These are phyloP conservation scores for Eupristina koningsbergeri DNA, from an alignment of 1,140 invertebrate genomes.

Conservation along the genomic window DNA sequence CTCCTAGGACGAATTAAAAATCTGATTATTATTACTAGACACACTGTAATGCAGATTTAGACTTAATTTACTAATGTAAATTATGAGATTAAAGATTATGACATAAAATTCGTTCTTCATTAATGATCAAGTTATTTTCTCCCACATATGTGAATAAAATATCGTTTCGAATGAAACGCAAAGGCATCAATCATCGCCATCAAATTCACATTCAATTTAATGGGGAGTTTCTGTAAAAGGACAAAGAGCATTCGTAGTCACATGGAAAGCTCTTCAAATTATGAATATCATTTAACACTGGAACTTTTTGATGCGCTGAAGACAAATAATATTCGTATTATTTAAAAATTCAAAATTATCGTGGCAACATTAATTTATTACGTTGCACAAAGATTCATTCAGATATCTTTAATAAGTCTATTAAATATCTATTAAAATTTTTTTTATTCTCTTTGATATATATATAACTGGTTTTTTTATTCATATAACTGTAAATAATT, in stretches of 20 bases:
- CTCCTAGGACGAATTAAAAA: neutral
- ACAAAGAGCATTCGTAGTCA: neutral
- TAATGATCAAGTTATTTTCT: slow-evolving; percentile 12
- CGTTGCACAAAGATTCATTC: no score
- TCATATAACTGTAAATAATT: no score
- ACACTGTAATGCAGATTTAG: neutral
- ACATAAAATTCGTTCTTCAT: neutral
- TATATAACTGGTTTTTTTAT: no score
- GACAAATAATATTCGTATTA: neutral
- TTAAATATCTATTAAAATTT: no score
- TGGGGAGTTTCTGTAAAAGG: neutral
- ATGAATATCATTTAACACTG: neutral
- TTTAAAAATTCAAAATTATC: neutral
- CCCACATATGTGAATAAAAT: neutral
- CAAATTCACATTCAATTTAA: slow-evolving; percentile 20
- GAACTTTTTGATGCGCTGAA: neutral
- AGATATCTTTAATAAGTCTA: no score
- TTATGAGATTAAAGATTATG: neutral
- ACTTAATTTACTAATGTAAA: neutral
- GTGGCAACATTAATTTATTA: neutral
- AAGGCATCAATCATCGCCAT: slow-evolving; percentile 16
- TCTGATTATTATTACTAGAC: neutral
- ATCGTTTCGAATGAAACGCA: neutral
- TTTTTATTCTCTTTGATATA: no score
- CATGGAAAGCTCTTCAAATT: slow-evolving; percentile 33